Evolutionary conservation across 2,113 vertebrate species (phyloP).

Genomic region (Ellobius talpinus): DNA sequence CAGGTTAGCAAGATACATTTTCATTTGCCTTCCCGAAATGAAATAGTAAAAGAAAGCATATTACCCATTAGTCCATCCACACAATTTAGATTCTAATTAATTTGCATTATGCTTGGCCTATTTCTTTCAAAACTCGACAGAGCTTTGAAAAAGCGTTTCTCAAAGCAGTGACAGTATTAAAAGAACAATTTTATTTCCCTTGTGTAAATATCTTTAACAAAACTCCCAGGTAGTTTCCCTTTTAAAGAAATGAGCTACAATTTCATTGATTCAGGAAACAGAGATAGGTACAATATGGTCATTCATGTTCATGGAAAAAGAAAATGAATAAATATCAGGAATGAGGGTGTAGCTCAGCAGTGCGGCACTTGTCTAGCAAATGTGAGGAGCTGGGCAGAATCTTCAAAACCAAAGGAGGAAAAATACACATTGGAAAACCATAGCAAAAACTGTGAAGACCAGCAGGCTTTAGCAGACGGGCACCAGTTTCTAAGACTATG

Average conservation of each 20-base stretch:
- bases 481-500: background rate
- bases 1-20: background rate
- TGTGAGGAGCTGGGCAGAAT: background rate
- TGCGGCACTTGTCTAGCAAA: background rate
- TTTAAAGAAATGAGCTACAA: constrained; percentile 12
- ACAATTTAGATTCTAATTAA: constrained; percentile 7
- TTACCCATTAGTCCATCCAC: background rate
- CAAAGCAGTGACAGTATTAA: background rate
- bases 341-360: background rate
- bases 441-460: background rate
- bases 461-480: background rate
- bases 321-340: background rate
- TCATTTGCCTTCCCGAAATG: constrained; percentile 28
- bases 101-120: background rate
- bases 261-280: constrained; percentile 32
- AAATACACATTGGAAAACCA: background rate
- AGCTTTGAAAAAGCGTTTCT: constrained; percentile 1
- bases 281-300: background rate
- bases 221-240: constrained; percentile 9
- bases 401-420: background rate
- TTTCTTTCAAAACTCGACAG: background rate
- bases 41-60: constrained; percentile 16
- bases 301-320: constrained; percentile 23
- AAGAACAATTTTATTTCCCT: constrained; percentile 17
- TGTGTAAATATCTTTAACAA: constrained; percentile 20